Conservation (phyloP, 2,113 vertebrate species). For the Ibidorhyncha struthersii region DNA sequence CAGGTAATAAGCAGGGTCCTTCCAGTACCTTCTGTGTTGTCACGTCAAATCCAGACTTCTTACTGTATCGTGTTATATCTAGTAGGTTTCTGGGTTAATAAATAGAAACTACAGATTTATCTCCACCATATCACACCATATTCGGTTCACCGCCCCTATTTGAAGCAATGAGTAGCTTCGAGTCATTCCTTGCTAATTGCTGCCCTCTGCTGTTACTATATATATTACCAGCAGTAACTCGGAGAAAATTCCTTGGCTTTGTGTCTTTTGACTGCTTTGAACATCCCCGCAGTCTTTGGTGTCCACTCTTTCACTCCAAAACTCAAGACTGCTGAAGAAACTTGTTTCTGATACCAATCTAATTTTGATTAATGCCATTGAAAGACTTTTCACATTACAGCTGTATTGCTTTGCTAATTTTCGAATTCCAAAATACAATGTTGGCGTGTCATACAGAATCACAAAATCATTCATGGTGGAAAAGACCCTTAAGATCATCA, state of each 20-base stretch:
- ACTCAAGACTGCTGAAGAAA: background rate
- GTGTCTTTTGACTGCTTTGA: background rate
- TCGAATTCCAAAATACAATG: background rate
- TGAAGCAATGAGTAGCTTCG: background rate
- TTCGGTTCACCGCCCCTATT: background rate
- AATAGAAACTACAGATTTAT: background rate
- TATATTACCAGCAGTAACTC: background rate
- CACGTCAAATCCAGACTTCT: background rate
- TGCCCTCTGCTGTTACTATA: background rate
- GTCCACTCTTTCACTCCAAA: background rate
- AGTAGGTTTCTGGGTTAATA: background rate
- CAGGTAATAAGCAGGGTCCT: background rate
- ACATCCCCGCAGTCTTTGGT: background rate
- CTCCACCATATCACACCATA: background rate
- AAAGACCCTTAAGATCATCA: background rate
- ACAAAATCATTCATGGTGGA: background rate
- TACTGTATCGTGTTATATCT: background rate
- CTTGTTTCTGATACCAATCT: background rate
- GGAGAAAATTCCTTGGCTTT: background rate
- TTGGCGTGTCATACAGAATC: background rate
- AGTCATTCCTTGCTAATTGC: constrained; percentile 14
- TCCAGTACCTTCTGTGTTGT: background rate
- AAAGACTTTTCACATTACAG: background rate
- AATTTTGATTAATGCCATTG: background rate
- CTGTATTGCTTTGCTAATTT: background rate